These are phyloP conservation scores for Anthonomus grandis DNA, from an alignment of 1,140 invertebrate species.

Conservation along the genomic window DNA sequence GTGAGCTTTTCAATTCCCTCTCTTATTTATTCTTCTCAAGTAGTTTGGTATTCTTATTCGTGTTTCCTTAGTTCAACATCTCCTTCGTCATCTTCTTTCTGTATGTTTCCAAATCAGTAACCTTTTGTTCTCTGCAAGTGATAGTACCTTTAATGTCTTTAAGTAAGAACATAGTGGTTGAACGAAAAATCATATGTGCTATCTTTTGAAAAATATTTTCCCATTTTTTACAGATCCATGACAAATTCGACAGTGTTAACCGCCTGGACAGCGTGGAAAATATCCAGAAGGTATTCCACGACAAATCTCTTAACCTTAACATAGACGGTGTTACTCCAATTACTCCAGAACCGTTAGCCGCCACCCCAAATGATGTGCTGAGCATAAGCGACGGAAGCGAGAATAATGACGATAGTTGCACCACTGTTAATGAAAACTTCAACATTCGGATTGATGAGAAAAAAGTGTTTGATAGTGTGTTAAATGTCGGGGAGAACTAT, in stretches of 20 bases:
- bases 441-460: slow-evolving; percentile 11
- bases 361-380: slow-evolving; percentile 3
- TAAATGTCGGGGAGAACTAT: too few relatives aligned
- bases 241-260: slow-evolving; percentile 54
- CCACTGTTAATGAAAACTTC: slow-evolving; percentile 11
- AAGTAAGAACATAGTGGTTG: too few relatives aligned
- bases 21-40: too few relatives aligned
- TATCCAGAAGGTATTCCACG: slow-evolving; percentile 57
- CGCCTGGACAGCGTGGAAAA: slow-evolving; percentile 53
- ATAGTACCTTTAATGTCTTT: too few relatives aligned
- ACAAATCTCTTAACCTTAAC: slow-evolving; percentile 56
- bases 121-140: too few relatives aligned
- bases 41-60: too few relatives aligned
- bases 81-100: too few relatives aligned
- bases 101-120: too few relatives aligned
- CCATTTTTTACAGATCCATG: slow-evolving; percentile 24
- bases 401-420: slow-evolving; percentile 3
- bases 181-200: too few relatives aligned
- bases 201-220: too few relatives aligned
- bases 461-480: slow-evolving; percentile 18
- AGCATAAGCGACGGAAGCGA: slow-evolving; percentile 5
- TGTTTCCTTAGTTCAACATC: too few relatives aligned
- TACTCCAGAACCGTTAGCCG: background rate
- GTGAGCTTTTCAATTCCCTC: too few relatives aligned
- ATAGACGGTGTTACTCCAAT: background rate